phyloP scores from a whole-genome alignment of 2,888 invertebrate genomes.

The Dasysyrphus tricinctus region DNA sequence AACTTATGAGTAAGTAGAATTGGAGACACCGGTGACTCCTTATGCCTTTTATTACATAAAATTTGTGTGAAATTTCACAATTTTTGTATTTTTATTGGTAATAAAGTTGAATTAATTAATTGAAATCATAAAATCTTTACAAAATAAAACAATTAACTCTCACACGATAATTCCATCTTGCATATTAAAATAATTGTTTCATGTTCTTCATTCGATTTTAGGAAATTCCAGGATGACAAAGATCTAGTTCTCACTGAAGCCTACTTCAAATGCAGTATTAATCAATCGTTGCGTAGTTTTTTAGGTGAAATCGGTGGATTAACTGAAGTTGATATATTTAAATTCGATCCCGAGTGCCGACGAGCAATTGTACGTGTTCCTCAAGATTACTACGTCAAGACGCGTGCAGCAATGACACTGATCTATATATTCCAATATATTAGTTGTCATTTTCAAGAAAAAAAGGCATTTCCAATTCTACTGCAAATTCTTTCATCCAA shows the following conservation, averaged over 20 bases:
- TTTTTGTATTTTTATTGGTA: neutral
- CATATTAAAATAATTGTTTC: neutral
- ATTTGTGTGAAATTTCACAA: constrained; percentile 35
- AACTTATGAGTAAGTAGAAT: too few species aligned
- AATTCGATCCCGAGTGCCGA: constrained; percentile 83
- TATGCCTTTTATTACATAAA: constrained; percentile 74
- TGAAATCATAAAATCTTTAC: neutral
- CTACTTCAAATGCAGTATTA: constrained; percentile 86
- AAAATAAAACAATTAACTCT: neutral
- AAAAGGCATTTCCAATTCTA: constrained; percentile 83
- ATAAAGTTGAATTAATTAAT: constrained; percentile 61
- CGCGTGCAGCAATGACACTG: constrained; percentile 86
- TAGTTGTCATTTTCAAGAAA: constrained; percentile 85
- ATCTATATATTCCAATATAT: constrained; percentile 84
- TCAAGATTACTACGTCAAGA: constrained; percentile 84
- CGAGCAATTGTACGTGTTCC: constrained; percentile 86
- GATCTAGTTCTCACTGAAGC: constrained; percentile 83
- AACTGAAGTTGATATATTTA: constrained; percentile 85
- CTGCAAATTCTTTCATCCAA: constrained; percentile 56
- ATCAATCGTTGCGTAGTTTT: constrained; percentile 84
- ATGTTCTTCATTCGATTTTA: constrained; percentile 76
- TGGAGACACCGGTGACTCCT: too few species aligned
- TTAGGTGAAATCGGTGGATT: constrained; percentile 86
- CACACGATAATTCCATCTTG: constrained; percentile 24
- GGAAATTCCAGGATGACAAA: constrained; percentile 83